phyloP scores from a whole-genome alignment of 2,113 vertebrate genomes.

The Saccopteryx bilineata region DNA sequence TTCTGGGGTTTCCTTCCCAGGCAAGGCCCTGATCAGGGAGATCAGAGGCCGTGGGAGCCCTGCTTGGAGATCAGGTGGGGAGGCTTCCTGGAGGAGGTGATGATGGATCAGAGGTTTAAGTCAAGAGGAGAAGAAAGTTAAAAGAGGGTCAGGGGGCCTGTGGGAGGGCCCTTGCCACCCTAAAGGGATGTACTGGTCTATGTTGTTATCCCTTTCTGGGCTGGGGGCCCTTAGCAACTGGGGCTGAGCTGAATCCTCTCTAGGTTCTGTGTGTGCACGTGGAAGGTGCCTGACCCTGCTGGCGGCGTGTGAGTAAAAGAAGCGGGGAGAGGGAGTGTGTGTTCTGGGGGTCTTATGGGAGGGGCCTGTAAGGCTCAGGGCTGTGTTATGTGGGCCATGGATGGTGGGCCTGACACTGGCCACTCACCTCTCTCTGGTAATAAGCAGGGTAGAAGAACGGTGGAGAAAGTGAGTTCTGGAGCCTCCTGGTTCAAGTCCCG shows the following conservation, averaged over 20 bases:
- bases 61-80: background rate
- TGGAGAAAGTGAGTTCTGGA: background rate
- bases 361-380: background rate
- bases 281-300: background rate
- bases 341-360: background rate
- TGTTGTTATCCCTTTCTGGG: fast-evolving
- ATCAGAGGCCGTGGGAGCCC: background rate
- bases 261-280: background rate
- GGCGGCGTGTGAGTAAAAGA: background rate
- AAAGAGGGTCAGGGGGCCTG: background rate
- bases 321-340: background rate
- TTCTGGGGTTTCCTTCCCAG: background rate
- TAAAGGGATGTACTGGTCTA: background rate
- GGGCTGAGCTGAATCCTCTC: background rate
- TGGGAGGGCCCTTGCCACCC: background rate
- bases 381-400: background rate
- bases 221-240: too few species aligned
- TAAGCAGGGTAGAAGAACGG: fast-evolving
- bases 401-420: background rate
- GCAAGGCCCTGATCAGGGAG: background rate
- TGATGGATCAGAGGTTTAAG: too few species aligned
- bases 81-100: background rate
- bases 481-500: background rate
- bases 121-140: background rate
- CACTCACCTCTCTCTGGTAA: fast-evolving